Base-by-base conservation (phyloP, 1,140 invertebrate genomes). In the Sarcophaga peregrina region DNA sequence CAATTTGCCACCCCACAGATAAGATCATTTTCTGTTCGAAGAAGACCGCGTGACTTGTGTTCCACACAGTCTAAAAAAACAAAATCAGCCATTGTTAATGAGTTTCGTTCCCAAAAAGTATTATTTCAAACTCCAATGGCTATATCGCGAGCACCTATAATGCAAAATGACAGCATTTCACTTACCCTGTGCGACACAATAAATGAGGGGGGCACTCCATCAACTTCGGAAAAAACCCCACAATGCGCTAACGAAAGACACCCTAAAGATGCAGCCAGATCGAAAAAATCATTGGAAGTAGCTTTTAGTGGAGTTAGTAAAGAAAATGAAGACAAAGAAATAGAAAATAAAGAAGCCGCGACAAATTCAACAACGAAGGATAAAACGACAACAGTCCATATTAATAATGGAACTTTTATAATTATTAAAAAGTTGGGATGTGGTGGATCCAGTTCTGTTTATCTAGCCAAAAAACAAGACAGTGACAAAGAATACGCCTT, bases 381-480 rank as follows among this genome's bases (percentile, higher is more conserved):
- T 0, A 85, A 83, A 17, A 58, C 84, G 0, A 85, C 81, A 54
- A 80, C 85, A 17, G 81, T 90, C 4, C 82, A 84, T 11, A 90
- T 90, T 7, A 90, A 90, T 11, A 84, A 85, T 37, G 83, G 84
- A 1, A 85, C 88, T 7, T 90, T 90, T 62, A n/a, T 82, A 8
- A 89, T 90, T 8, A 72, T 86, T 10, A 86, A 87, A 17, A 89
- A 90, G 73, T 82, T 90, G 0, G 90, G 90, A 13, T 86, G 85
- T 50, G 90, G 90, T 0, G 90, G 89, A 8, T 90, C 90, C 3
- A 90, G 89, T 81, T 87, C 86, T 0, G 90, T 90, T 15, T 90
- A 84, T 74, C 83, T 89, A 58, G 88, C 88, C 0, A 83, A 86
- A 8, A 85, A 86, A 0, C 84, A 84, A 15, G 85, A 86, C n/a